Evolutionary conservation across 2,113 vertebrate species (phyloP), one percentile per base, ranked within the genome.

Genomic region (Cyanocitta stelleri): DNA sequence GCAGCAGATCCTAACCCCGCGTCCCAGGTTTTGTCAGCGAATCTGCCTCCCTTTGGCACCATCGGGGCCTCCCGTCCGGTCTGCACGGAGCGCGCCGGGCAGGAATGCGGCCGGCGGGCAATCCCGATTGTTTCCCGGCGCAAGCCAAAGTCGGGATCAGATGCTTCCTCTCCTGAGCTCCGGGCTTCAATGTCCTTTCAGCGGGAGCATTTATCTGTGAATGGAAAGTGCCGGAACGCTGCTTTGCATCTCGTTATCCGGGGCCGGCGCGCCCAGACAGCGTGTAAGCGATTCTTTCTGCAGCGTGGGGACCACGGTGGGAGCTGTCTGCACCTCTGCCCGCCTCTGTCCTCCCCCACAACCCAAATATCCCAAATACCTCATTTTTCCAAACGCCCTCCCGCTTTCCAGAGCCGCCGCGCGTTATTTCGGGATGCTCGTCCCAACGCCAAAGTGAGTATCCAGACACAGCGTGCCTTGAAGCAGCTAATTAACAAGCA

Each of bases 261-360:
- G 27, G 23, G 49, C 32, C 82, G 26, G 52, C 44, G 1, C 4
- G 2, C 69, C 44, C 93, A 90, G 95, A 92, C 87, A 35, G 71
- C 29, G 48, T 5, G 82, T 81, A 82, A 96, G 95, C 92, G 64
- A 52, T 91, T 93, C 94, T 83, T 23, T 14, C 48, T 27, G 87
- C 49, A 14, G 58, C 8, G 5, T 1, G 4, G 37, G 55, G 20
- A 14, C 11, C 55, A 1, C 48, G 44, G 15, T 22, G 41, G n/a
- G 43, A 26, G 35, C 85, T 29, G 80, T 32, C 93, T 77, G 79
- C 1, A 0, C 35, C 81, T 26, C 72, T 7, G 5, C 4, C 85
- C 5, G 35, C 46, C 39, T 26, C 20, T 11, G 1, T 13, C 5
- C 48, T 29, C 58, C 51, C 52, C 19, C 64, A 3, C 0, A 0